These are phyloP conservation scores for Boloria euphrosyne DNA, from an alignment of 2,888 invertebrate genomes.

Conservation along the genomic window DNA sequence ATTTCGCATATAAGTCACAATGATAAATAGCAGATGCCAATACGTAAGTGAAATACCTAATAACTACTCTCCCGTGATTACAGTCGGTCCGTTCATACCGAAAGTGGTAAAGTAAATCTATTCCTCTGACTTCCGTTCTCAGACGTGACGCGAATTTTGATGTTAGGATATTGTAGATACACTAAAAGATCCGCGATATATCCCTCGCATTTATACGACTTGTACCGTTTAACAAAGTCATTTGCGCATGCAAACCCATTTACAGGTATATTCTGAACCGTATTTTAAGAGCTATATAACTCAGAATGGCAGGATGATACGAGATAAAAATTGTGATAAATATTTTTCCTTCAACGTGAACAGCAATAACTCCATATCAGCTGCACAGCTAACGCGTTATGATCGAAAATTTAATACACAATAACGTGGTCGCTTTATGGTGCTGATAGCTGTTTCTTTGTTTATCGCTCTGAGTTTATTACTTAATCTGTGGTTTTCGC, in stretches of 20 bases:
- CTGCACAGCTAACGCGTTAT: slow-evolving; percentile 53
- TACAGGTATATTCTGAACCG: slow-evolving; percentile 26
- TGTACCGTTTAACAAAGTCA: slow-evolving; percentile 32
- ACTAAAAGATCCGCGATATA: slow-evolving; percentile 28
- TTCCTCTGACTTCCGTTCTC: slow-evolving; percentile 52
- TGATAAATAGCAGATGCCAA: slow-evolving; percentile 21
- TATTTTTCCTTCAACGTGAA: slow-evolving; percentile 49
- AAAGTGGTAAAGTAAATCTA: slow-evolving; percentile 52
- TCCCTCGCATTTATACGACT: slow-evolving; percentile 40
- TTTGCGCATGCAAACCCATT: slow-evolving; percentile 24
- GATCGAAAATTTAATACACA: slow-evolving; percentile 67
- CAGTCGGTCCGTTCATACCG: slow-evolving; percentile 39
- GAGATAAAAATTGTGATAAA: slow-evolving; percentile 41
- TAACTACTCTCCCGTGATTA: slow-evolving; percentile 29
- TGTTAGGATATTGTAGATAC: slow-evolving; percentile 30
- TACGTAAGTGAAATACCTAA: slow-evolving; percentile 29
- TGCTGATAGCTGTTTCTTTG: slow-evolving; percentile 61
- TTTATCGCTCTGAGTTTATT: slow-evolving; percentile 60
- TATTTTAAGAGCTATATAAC: slow-evolving; percentile 27
- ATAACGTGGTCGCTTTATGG: slow-evolving; percentile 60
- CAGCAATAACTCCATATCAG: slow-evolving; percentile 60
- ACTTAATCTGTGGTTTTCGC: slow-evolving; percentile 38
- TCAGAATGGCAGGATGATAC: slow-evolving; percentile 2
- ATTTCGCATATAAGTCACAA: neutral
- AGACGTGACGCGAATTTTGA: slow-evolving; percentile 62